Base-by-base conservation (phyloP, 2,113 vertebrate genomes). In the Passer montanus region DNA sequence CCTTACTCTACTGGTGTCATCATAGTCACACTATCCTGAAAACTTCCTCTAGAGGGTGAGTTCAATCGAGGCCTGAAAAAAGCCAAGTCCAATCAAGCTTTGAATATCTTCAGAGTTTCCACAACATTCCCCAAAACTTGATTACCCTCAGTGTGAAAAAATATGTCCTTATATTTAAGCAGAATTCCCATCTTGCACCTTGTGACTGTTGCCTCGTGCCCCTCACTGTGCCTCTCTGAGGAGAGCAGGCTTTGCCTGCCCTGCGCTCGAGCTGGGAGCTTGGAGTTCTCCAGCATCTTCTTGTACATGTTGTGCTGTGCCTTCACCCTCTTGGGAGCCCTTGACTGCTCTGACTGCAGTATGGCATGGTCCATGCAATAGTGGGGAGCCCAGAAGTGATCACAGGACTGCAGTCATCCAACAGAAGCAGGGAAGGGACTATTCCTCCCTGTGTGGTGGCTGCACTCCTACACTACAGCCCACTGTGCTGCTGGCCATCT, bases 221-320 rank as follows among this genome's bases (percentile, higher is more conserved):
- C 12, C 3, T 67, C 55, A 5, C 15, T 15, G 27, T 23, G 11
- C 18, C 30, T 6, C 35, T 72, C 76, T 22, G 64, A 35, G 69
- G 16, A 56, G 20, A 52, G 12, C 30, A 18, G 26, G 27, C 16
- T 84, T 41, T 74, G 53, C 35, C 33, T 63, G 69, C 59, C 12
- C n/a, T 43, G 0, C 0, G 1, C 30, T 66, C 52, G 43, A 9
- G 14, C 8, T 2, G 15, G 8, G 16, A 47, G 27, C 18, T 0
- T 66, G 41, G 60, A 52, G 13, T 15, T 66, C 41, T 26, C 24
- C 31, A 37, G 23, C 12, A 28, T 52, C 19, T 76, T 10, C 37
- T 74, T 10, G 31, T 22, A 24, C 9, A 1, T 7, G 3, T 15
- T 52, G 52, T 56, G 19, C 9, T 41, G 11, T 37, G 17, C 9